phyloP scores from a whole-genome alignment of 2,888 invertebrate species.

The Lasius fuliginosus region DNA sequence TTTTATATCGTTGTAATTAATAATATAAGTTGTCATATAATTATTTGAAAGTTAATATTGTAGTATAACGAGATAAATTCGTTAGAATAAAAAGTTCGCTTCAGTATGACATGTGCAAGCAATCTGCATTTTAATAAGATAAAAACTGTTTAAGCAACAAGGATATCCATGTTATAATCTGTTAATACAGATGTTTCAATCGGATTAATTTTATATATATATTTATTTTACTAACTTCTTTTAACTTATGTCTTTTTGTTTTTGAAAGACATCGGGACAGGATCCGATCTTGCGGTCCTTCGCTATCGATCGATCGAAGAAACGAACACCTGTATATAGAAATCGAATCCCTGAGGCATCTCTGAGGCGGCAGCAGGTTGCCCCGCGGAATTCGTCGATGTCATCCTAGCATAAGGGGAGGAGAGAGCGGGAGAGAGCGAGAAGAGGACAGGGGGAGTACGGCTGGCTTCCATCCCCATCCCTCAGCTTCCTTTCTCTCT shows the following conservation, averaged over 20 bases:
- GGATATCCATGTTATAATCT: not conserved
- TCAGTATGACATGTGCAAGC: not conserved
- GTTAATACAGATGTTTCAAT: not conserved
- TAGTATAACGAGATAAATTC: not conserved
- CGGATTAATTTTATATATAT: not conserved
- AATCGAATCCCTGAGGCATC: constrained; percentile 58
- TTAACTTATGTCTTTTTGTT: not conserved
- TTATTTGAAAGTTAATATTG: not conserved
- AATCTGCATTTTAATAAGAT: not conserved
- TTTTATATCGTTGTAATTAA: not conserved
- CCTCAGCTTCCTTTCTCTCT: constrained; percentile 22
- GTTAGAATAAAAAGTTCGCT: not conserved
- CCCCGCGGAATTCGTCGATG: constrained; percentile 65
- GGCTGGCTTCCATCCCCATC: constrained; percentile 49
- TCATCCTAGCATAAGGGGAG: constrained; percentile 2
- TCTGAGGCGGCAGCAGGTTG: constrained; percentile 35
- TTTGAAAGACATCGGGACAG: not conserved
- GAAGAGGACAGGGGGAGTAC: not conserved
- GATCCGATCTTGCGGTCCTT: constrained; percentile 1
- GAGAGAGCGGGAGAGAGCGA: not conserved
- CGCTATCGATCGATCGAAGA: constrained; percentile 46
- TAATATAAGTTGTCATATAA: not conserved
- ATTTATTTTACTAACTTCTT: constrained; percentile 5
- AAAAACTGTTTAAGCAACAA: not conserved
- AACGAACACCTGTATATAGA: constrained; percentile 63